Evolutionary conservation across 1,140 invertebrate genomes (phyloP).

Genomic region (Brachionus manjavacas): DNA sequence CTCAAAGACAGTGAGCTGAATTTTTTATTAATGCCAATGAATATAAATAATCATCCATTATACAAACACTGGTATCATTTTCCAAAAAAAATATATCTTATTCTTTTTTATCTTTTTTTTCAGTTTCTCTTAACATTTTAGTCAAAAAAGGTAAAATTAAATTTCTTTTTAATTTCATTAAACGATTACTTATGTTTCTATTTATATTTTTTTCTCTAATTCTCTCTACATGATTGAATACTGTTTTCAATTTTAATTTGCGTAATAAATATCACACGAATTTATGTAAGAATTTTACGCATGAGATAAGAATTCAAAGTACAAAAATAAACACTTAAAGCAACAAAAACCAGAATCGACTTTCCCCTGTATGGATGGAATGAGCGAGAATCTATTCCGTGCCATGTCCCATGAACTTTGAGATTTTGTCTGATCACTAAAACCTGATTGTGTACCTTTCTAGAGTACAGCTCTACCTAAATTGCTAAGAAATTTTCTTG

Average conservation of each 20-base stretch:
- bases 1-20: background rate
- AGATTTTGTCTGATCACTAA: background rate
- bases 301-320: conserved; percentile 7
- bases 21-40: background rate
- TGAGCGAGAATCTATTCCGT: background rate
- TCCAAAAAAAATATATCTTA: background rate
- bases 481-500: background rate
- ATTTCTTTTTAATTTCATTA: conserved; percentile 2
- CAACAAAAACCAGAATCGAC: background rate
- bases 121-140: background rate
- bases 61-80: background rate
- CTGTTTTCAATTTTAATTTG: conserved; percentile 24
- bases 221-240: conserved; percentile 7
- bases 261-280: background rate
- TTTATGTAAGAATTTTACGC: background rate
- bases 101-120: background rate
- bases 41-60: background rate
- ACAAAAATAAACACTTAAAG: background rate
- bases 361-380: background rate
- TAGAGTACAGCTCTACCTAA: background rate
- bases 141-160: background rate
- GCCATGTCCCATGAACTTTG: background rate
- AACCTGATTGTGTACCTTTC: background rate
- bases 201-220: background rate
- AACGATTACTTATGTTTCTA: conserved; percentile 23